Evolutionary conservation across 2,797 vertebrate species (phyloP).

Genomic region (Dicrostonyx torquatus): DNA sequence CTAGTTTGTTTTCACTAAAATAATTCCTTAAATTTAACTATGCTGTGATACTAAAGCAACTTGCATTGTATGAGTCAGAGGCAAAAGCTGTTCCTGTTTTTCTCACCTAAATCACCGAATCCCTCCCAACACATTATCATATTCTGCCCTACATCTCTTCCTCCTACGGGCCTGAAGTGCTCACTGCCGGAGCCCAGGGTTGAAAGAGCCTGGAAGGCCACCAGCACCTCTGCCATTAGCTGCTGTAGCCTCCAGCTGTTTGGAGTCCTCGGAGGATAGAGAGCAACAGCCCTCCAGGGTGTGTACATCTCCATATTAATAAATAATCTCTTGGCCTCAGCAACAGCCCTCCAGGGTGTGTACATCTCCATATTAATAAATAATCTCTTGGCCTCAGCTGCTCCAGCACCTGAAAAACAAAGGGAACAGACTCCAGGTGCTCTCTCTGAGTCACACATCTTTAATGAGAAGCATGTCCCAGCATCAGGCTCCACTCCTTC

Average conservation of each 20-base stretch:
- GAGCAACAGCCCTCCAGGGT: neutral
- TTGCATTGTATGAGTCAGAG: neutral
- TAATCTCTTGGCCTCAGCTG: neutral
- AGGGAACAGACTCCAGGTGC: neutral
- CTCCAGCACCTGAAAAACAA: neutral
- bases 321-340: neutral
- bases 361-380: neutral
- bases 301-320: neutral
- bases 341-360: neutral
- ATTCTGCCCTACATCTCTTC: neutral
- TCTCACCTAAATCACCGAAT: neutral
- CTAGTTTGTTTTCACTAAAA: slow-evolving; percentile 16
- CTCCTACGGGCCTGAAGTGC: neutral
- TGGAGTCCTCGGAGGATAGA: neutral
- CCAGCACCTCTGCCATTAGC: neutral
- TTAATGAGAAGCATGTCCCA: neutral
- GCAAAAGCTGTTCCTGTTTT: neutral
- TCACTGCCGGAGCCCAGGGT: neutral
- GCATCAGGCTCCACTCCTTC: neutral
- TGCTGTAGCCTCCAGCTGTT: slow-evolving; percentile 6
- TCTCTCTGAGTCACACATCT: neutral
- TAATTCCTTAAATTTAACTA: neutral
- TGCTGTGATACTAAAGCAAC: neutral
- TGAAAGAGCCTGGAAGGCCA: neutral
- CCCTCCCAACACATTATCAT: neutral